Base-by-base conservation (phyloP, 2,888 invertebrate species). In the Capitulum mitella region DNA sequence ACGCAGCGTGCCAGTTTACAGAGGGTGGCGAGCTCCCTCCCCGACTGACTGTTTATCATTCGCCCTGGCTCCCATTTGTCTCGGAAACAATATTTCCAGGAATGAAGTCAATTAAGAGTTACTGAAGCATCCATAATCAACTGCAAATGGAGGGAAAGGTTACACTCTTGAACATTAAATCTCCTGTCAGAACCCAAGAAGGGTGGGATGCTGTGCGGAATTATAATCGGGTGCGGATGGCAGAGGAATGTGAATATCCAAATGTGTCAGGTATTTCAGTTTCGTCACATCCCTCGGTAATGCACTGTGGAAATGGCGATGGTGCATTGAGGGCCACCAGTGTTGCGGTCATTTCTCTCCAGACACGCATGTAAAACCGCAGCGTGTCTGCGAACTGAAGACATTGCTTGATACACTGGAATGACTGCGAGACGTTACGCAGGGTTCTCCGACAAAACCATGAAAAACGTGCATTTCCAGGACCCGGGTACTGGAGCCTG, bases 31-130 rank as follows among this genome's bases (percentile, higher is more conserved):
- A 5, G 43, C 43, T 12, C 5, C 58, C 58, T 29, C 29, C n/a
- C 29, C 5, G 58, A 58, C 58, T 10, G 43, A 29, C 58, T 40
- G 40, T 70, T 70, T 70, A 70, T 70, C 26, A 70, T 70, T 70
- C 70, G 14, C 6, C 26, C 22, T 6, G 19, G 22, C 34, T 70
- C 40, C 37, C 70, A 70, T 70, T 40, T 70, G 70, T 70, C 70
- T 70, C 26, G 3, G 40, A 70, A 70, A 70, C 70, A 70, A 70
- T 70, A 70, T 40, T 40, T 70, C 40, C 70, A 37, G 70, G 8
- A 70, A 70, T 40, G 70, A 70, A 70, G 70, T 70, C 70, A 70
- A 70, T 70, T 70, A 70, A 26, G 70, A 70, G 37, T 29, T 34
- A 40, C 37, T 26, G 26, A n/a, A 29, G 70, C 37, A 70, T 70